These are phyloP conservation scores for Cactoblastis cactorum DNA, from an alignment of 2,888 invertebrate species.

Conservation along the genomic window DNA sequence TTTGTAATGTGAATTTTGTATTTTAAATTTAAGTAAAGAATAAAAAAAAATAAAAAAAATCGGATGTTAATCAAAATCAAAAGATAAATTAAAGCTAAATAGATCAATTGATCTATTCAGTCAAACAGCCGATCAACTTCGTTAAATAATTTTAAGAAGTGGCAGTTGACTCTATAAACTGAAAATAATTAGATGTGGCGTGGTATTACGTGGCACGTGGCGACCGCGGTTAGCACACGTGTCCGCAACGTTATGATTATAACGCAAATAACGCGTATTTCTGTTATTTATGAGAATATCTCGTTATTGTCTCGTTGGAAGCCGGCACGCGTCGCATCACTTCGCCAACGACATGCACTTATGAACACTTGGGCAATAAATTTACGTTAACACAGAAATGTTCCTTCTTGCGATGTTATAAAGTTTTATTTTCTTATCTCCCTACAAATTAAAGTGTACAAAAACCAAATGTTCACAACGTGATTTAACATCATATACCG, in stretches of 20 bases:
- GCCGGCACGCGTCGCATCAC: constrained; percentile 48
- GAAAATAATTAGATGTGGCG: constrained; percentile 7
- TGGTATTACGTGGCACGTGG: constrained; percentile 15
- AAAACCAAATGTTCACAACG: too few species aligned
- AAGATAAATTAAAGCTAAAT: too few species aligned
- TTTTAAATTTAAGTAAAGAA: too few species aligned
- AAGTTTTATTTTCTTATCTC: too few species aligned
- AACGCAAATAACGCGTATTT: constrained; percentile 20
- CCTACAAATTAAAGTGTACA: too few species aligned
- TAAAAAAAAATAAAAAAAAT: too few species aligned
- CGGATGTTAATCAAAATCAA: too few species aligned
- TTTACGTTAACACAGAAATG: not conserved
- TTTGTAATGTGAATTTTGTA: too few species aligned
- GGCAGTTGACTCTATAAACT: constrained; percentile 7
- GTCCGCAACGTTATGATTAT: constrained; percentile 47
- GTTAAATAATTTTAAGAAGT: constrained; percentile 3
- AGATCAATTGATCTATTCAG: not conserved
- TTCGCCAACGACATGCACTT: constrained; percentile 46
- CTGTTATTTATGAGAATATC: constrained; percentile 65
- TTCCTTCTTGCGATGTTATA: too few species aligned
- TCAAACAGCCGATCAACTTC: not conserved
- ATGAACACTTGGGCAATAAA: constrained; percentile 36
- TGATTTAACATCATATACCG: too few species aligned
- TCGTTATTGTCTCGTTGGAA: constrained; percentile 51
- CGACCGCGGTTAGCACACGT: constrained; percentile 40